A percentile compares a stretch with the other conserved stretches of the same genome.
phyloP scores from a whole-genome alignment of 2,113 vertebrate species.

The Hipposideros armiger region DNA sequence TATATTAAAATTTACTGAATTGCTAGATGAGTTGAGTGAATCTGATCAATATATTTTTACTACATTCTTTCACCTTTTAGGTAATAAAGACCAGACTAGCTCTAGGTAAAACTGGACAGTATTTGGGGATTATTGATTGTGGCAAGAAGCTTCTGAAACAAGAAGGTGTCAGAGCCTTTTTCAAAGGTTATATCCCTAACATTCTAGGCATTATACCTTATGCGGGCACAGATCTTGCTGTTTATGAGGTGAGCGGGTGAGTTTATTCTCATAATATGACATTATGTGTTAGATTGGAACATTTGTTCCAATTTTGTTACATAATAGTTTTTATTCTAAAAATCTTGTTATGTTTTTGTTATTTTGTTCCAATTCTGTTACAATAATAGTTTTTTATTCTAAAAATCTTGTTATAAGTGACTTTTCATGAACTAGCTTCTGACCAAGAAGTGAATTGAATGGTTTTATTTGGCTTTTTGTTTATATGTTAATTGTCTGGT shows the following conservation, averaged over 20 bases:
- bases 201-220: slow-evolving; percentile 94
- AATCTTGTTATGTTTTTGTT: neutral
- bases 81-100: slow-evolving; percentile 95
- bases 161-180: slow-evolving; percentile 93
- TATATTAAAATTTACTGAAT: neutral
- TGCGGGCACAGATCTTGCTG: slow-evolving; percentile 93
- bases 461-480: neutral
- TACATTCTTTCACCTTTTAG: slow-evolving; percentile 82
- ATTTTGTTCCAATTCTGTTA: no score
- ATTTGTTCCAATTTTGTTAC: neutral
- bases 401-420: slow-evolving; percentile 19
- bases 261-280: slow-evolving; percentile 53
- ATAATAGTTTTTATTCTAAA: slow-evolving; percentile 34
- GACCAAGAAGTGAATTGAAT: slow-evolving; percentile 24
- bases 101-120: slow-evolving; percentile 93
- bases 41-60: slow-evolving; percentile 26
- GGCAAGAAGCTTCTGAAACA: slow-evolving; percentile 92
- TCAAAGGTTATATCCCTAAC: slow-evolving; percentile 95
- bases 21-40: neutral
- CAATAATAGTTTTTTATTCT: slow-evolving; percentile 16
- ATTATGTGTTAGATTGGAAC: slow-evolving; percentile 4
- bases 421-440: slow-evolving; percentile 54
- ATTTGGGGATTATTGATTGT: slow-evolving; percentile 93
- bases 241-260: slow-evolving; percentile 96
- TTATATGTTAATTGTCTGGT: neutral